A percentile compares a stretch with the other conserved stretches of the same genome.
These are phyloP conservation scores for Lasioglossum pauxillum DNA, from an alignment of 2,888 invertebrate genomes.

Conservation along the genomic window DNA sequence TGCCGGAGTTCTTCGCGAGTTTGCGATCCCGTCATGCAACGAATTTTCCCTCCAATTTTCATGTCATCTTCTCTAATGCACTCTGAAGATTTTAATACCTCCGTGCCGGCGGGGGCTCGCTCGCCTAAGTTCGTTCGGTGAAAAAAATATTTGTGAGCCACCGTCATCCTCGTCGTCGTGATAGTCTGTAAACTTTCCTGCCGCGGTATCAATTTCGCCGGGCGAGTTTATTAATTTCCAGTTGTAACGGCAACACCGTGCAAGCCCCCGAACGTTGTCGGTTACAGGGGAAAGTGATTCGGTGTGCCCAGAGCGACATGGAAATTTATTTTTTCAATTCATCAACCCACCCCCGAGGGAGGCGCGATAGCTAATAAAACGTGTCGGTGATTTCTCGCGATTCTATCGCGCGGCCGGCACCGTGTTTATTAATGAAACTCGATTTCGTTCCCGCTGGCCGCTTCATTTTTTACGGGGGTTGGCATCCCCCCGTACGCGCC, in stretches of 20 bases:
- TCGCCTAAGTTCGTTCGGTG: neutral
- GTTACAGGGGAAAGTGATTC: neutral
- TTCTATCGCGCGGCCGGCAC: neutral
- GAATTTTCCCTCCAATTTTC: neutral
- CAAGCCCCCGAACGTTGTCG: neutral
- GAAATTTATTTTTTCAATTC: constrained; percentile 8
- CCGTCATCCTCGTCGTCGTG: neutral
- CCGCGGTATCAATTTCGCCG: neutral
- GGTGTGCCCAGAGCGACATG: neutral
- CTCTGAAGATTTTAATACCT: constrained; percentile 7
- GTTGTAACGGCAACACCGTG: neutral
- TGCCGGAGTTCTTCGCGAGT: neutral
- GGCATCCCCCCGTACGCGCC: neutral
- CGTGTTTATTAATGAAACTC: constrained; percentile 37
- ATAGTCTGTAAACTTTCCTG: neutral
- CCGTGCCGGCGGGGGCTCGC: neutral
- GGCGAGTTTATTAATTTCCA: neutral
- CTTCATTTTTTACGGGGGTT: neutral
- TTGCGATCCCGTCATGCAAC: constrained; percentile 4
- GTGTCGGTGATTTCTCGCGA: constrained; percentile 24
- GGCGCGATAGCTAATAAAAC: constrained; percentile 18
- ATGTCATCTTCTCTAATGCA: neutral
- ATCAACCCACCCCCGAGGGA: neutral
- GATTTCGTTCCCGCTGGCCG: neutral
- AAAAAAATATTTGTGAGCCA: neutral